Evolutionary conservation across 2,113 vertebrate species (phyloP).

Genomic region (Drymodes brunneopygia): DNA sequence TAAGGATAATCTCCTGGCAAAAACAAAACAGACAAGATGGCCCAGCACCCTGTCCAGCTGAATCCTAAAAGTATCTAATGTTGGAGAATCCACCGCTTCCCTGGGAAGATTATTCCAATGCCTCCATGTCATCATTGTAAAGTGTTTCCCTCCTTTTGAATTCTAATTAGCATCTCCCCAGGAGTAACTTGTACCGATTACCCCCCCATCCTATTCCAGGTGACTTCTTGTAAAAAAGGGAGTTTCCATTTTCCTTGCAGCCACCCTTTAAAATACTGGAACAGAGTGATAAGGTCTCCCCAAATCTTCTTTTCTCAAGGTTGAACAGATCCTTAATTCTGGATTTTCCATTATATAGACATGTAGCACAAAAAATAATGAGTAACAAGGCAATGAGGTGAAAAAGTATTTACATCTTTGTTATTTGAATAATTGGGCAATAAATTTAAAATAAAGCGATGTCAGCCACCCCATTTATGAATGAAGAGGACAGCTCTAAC

Average conservation of each 20-base stretch:
- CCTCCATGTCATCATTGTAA: not conserved
- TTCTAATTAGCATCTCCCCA: not conserved
- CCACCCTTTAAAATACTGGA: not conserved
- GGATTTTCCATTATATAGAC: not conserved
- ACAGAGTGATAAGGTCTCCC: not conserved
- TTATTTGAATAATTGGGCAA: not conserved
- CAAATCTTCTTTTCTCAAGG: not conserved
- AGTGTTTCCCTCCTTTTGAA: not conserved
- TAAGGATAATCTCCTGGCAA: not conserved
- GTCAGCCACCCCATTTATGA: not conserved
- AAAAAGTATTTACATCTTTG: not conserved
- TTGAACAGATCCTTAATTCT: not conserved
- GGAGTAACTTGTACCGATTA: not conserved
- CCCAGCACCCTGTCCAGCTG: not conserved
- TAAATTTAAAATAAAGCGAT: not conserved
- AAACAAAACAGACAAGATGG: not conserved
- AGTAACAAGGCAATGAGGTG: not conserved
- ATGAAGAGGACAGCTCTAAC: not conserved
- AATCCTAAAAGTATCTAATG: not conserved
- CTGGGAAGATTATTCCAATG: not conserved
- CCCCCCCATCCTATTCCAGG: not conserved
- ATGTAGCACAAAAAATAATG: not conserved
- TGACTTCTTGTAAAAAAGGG: not conserved
- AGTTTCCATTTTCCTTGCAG: not conserved
- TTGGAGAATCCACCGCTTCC: not conserved